These are phyloP conservation scores for Conger conger DNA, from an alignment of 2,113 vertebrate genomes.

Conservation along the genomic window DNA sequence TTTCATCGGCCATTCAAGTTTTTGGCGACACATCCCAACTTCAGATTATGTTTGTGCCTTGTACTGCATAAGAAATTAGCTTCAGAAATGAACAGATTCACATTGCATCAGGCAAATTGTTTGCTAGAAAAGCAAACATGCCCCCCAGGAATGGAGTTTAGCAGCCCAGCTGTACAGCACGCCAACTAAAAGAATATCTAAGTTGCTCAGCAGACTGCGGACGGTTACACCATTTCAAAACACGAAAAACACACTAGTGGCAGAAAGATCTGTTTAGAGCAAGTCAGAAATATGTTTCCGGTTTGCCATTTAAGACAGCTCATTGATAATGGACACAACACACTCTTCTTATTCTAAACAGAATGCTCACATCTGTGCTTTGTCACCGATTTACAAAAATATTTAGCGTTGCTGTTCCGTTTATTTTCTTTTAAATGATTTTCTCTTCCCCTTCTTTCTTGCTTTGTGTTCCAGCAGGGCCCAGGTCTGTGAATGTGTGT, in stretches of 20 bases:
- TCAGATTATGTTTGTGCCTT: not conserved
- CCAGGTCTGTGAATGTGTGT: not conserved
- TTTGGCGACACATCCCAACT: not conserved
- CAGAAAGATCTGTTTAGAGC: not conserved
- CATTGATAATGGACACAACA: not conserved
- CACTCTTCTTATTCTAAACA: not conserved
- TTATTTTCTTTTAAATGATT: not conserved
- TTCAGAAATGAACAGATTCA: not conserved
- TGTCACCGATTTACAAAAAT: not conserved
- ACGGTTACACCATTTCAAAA: not conserved
- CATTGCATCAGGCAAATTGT: not conserved
- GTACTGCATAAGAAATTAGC: not conserved
- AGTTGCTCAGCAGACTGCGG: not conserved
- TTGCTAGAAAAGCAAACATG: no score
- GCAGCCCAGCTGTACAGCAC: not conserved
- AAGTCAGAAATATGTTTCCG: not conserved
- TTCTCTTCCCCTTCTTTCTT: not conserved
- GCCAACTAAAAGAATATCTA: not conserved
- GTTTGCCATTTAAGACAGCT: not conserved
- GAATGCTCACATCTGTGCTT: not conserved
- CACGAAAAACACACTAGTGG: not conserved
- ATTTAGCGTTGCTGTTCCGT: not conserved
- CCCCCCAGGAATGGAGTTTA: no score
- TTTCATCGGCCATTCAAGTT: not conserved
- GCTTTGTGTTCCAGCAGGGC: not conserved